Base-by-base conservation (phyloP, 2,888 invertebrate species). In the Papilio protenor region DNA sequence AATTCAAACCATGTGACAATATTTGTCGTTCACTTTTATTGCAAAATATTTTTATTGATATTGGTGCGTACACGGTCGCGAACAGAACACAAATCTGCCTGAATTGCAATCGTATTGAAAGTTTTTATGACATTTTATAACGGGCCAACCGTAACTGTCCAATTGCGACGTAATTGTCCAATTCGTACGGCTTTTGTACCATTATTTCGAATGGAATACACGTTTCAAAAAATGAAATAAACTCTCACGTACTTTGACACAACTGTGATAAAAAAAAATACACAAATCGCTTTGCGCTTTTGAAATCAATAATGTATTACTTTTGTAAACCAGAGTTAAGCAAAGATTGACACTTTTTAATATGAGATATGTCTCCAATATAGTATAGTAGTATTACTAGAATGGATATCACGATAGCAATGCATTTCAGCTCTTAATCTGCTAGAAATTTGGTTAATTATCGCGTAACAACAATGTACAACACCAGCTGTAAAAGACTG, bases 41-140 rank as follows among this genome's bases (percentile, higher is more conserved):
- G 64, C 72, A 72, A 77, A 52, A 71, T 64, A 55, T 72, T 77
- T 72, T 72, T 77, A 77, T 72, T 77, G 76, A 71, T 72, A 77
- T 49, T 61, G 49, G 5, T 33, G 47, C 27, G 59, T 59, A 23
- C 55, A 47, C 45, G 23, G 16, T 8, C 57, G 70, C 47, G 49
- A 45, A 69, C 69, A 11, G 69, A 69, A 40, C 47, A 55, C 75
- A 75, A 66, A 69, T 23, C 52, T 69, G 8, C 33, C 2, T 2
- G 66, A 40, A 66, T 40, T 66, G 66, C 66, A 40, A 33, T 64
- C 64, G 64, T 66, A 45, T 76, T 70, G 70, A 59, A 75, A 74
- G 16, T 66, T 75, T 66, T 66, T 64, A 75, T 64, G 27, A 49
- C 49, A 75, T 49, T 64, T 66, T 71, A 71, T 71, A 71, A 71